These are phyloP conservation scores for Trichacis sp. DNA, from an alignment of 2,888 invertebrate species.

Conservation along the genomic window DNA sequence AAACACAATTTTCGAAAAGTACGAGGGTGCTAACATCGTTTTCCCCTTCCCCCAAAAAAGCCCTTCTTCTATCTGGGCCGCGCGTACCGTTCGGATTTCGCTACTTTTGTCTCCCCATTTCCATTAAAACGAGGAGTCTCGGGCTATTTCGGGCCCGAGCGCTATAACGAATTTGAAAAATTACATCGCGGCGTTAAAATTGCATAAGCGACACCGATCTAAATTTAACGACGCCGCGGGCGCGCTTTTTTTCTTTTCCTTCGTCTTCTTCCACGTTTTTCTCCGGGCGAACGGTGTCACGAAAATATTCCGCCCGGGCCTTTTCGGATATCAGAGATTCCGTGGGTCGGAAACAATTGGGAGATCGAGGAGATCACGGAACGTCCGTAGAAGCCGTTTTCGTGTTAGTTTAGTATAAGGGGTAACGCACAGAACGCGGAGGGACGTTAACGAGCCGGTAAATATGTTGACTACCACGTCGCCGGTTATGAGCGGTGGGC, in stretches of 20 bases:
- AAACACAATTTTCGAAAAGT: constrained; percentile 43
- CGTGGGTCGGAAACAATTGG: background rate
- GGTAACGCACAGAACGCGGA: constrained; percentile 39
- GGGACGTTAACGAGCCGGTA: constrained; percentile 69
- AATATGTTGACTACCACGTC: constrained; percentile 67
- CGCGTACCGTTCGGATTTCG: background rate
- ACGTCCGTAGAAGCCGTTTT: constrained; percentile 26
- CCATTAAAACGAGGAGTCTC: background rate
- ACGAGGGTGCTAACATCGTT: constrained; percentile 62
- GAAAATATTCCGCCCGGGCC: too few species aligned
- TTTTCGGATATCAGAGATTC: too few species aligned
- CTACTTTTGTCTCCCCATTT: background rate
- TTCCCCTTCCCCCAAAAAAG: too few species aligned
- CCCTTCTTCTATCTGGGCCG: too few species aligned
- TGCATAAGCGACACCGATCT: constrained; percentile 20
- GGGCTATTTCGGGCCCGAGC: constrained; percentile 1
- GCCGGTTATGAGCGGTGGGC: constrained; percentile 44
- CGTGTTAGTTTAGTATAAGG: constrained; percentile 41
- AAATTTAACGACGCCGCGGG: constrained; percentile 15
- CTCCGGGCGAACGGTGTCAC: constrained; percentile 14
- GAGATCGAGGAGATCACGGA: constrained; percentile 31
- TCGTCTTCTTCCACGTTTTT: too few species aligned
- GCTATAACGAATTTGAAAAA: constrained; percentile 11
- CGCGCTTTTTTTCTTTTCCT: constrained; percentile 5
- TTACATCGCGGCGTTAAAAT: constrained; percentile 15